phyloP scores from a whole-genome alignment of 1,140 invertebrate species.

The Diploscapter pachys region DNA sequence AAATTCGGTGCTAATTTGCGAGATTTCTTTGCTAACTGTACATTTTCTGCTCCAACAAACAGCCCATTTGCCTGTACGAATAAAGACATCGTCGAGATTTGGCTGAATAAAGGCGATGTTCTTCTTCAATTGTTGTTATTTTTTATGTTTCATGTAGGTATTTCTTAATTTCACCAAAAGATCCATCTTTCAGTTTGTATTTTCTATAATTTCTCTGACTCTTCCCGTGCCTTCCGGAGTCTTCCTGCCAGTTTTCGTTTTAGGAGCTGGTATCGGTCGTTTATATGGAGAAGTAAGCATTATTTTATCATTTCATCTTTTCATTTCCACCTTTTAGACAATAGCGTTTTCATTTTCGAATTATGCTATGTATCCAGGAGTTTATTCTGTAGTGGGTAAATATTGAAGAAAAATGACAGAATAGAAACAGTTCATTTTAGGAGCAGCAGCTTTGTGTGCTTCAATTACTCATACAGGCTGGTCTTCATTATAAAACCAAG shows the following conservation, averaged over 20 bases:
- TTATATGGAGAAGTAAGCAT: conserved; percentile 71
- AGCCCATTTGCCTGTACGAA: conserved; percentile 11
- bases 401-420: too few relatives aligned
- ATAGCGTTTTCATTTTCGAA: neutral
- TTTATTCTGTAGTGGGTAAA: conserved; percentile 64
- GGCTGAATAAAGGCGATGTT: too few relatives aligned
- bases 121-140: conserved; percentile 11
- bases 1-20: conserved; percentile 54
- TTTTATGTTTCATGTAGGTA: conserved; percentile 14
- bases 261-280: conserved; percentile 78
- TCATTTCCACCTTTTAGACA: neutral
- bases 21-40: conserved; percentile 56
- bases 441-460: conserved; percentile 90
- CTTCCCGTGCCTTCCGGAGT: conserved; percentile 83
- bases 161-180: too few relatives aligned
- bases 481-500: too few relatives aligned
- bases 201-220: conserved; percentile 88
- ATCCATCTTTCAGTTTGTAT: conserved; percentile 73
- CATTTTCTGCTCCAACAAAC: conserved; percentile 24
- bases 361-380: conserved; percentile 75
- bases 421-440: too few relatives aligned
- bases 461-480: conserved; percentile 76
- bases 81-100: too few relatives aligned
- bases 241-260: conserved; percentile 57
- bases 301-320: too few relatives aligned